Percentiles rank a stretch among this genome's conserved stretches.
These are phyloP conservation scores for Callyntrura sp. DNA, from an alignment of 2,888 invertebrate genomes.

Conservation along the genomic window DNA sequence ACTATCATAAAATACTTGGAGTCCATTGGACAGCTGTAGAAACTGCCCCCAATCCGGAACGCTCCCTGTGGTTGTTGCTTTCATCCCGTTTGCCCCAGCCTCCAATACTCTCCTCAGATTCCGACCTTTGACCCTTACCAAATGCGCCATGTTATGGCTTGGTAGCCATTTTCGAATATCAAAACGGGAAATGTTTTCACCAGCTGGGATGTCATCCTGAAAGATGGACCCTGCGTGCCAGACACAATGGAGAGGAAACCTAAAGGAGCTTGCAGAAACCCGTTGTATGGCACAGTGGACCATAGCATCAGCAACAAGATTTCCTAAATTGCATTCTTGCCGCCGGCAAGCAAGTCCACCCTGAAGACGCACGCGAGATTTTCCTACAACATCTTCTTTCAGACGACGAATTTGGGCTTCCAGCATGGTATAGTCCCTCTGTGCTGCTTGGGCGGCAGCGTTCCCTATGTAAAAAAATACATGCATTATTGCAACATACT, in stretches of 20 bases:
- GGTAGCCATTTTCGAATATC: constrained; percentile 82
- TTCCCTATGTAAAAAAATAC: constrained; percentile 40
- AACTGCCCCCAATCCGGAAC: constrained; percentile 82
- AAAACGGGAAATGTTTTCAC: constrained; percentile 56
- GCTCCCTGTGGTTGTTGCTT: constrained; percentile 25
- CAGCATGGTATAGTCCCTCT: not conserved
- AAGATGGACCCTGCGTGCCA: constrained; percentile 82
- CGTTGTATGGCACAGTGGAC: constrained; percentile 80
- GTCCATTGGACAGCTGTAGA: constrained; percentile 83
- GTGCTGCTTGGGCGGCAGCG: constrained; percentile 19
- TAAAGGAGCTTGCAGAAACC: too few relatives aligned
- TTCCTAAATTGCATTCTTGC: constrained; percentile 82
- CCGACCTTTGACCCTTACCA: constrained; percentile 76
- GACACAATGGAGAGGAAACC: constrained; percentile 71
- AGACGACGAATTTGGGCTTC: not conserved
- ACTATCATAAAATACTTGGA: constrained; percentile 78
- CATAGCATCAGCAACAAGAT: constrained; percentile 82
- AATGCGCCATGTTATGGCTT: constrained; percentile 79
- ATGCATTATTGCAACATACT: too few relatives aligned
- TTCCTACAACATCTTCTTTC: constrained; percentile 24
- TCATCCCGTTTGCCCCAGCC: constrained; percentile 74
- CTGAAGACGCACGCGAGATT: constrained; percentile 33
- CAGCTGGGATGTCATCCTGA: constrained; percentile 44
- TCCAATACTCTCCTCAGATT: constrained; percentile 76
- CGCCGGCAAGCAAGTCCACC: constrained; percentile 73